These are phyloP conservation scores for Cacatua alba DNA, from an alignment of 2,113 vertebrate genomes.

Conservation along the genomic window DNA sequence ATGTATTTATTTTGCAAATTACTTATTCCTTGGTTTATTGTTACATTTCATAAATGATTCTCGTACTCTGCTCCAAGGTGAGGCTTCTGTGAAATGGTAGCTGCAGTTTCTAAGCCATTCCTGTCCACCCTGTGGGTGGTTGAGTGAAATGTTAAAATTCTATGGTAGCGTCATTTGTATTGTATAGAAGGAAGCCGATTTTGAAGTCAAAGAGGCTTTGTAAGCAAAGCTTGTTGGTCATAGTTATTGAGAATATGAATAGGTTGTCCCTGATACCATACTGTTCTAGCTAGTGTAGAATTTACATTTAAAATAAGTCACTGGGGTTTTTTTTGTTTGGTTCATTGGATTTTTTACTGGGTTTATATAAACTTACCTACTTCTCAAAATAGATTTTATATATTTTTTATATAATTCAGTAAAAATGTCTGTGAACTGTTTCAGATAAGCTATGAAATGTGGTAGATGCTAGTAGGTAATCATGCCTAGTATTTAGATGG, in stretches of 20 bases:
- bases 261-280: background rate
- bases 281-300: background rate
- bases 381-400: background rate
- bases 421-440: constrained; percentile 67
- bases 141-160: background rate
- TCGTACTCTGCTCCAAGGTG: accelerated
- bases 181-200: background rate
- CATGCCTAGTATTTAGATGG: constrained; percentile 50
- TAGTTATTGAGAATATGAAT: background rate
- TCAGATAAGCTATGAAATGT: constrained; percentile 29
- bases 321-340: background rate
- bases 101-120: background rate
- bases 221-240: background rate
- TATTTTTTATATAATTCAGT: constrained; percentile 38
- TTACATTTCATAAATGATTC: background rate
- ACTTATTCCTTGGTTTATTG: background rate
- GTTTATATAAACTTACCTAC: background rate
- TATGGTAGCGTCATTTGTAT: background rate
- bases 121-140: background rate
- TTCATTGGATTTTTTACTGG: background rate
- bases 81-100: background rate
- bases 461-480: constrained; percentile 47
- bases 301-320: background rate
- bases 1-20: background rate
- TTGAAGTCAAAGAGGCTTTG: background rate